Base-by-base conservation (phyloP, 2,113 vertebrate genomes). In the Tauraco erythrolophus region DNA sequence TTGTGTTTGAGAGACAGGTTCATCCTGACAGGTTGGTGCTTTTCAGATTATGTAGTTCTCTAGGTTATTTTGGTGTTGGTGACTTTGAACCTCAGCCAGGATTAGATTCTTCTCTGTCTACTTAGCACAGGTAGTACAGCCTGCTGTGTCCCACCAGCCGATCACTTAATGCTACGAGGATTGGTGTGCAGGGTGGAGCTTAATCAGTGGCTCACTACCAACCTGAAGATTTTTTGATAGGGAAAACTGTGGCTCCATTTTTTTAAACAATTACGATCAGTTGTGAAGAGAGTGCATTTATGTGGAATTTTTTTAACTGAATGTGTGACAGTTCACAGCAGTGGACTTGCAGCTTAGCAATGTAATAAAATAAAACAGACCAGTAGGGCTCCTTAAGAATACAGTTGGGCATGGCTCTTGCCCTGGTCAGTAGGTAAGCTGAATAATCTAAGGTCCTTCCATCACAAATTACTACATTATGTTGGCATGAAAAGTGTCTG, bases 1-100 rank as follows among this genome's bases (percentile, higher is more conserved):
- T 99, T 93, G 93, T 99, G n/a, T 99, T 99, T 96, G 99, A 99
- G 78, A 98, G 98, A 91, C 99, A 99, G 92, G 99, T 99, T 79
- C 98, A 98, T 71, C 99, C 99, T 94, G 99, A 99, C 93, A 99
- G 99, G 99, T 99, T 98, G 45, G 95, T 78, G 23, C 25, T 89
- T 72, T 94, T 85, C 78, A 35, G n/a, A 35, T 62, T 30, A 28
- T 16, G 5, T 68, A 12, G 14, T 88, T 60, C 33, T 64, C 10
- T 71, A 68, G 43, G 41, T 90, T 62, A 58, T 79, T 79, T 69
- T 58, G 37, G 4, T 72, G 19, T 35, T 70, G 37, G 17, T 68
- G 27, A 41, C 50, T 81, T 65, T 28, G 33, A 18, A 64, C 39
- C 19, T 95, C 27, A 92, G 56, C 30, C 17, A 19, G 8, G 31